Conservation (phyloP, 2,113 vertebrate genomes). For the Apodemus speciosus region DNA sequence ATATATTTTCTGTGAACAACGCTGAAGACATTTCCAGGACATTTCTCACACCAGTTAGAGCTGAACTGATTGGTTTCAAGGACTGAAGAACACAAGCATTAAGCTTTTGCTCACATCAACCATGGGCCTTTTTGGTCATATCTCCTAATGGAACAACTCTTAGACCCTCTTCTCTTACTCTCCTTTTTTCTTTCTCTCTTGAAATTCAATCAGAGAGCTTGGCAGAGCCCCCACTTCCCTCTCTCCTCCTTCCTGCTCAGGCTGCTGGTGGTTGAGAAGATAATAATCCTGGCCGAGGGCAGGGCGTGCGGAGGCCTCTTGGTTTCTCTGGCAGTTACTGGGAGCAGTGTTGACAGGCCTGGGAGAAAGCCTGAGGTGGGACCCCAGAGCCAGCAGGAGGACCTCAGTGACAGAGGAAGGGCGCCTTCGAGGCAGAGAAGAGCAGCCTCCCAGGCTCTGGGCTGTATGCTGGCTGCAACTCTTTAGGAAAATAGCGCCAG, state of each 20-base stretch:
- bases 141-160: slow-evolving; percentile 72
- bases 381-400: background rate
- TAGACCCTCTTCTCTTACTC: accelerated
- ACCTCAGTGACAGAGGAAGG: background rate
- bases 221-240: background rate
- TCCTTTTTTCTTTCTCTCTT: background rate
- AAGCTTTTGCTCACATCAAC: slow-evolving; percentile 79
- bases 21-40: slow-evolving; percentile 77
- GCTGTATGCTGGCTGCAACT: background rate
- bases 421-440: background rate
- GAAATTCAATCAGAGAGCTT: background rate
- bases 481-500: slow-evolving; percentile 37
- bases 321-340: slow-evolving; percentile 42
- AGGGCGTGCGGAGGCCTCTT: slow-evolving; percentile 20
- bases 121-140: slow-evolving; percentile 79
- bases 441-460: background rate
- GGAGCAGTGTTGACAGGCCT: slow-evolving; percentile 50
- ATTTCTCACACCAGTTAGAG: slow-evolving; percentile 76
- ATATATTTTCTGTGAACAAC: slow-evolving; percentile 81
- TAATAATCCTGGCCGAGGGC: background rate
- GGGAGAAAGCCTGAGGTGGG: slow-evolving; percentile 27
- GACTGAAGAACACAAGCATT: slow-evolving; percentile 82
- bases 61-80: slow-evolving; percentile 72
- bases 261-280: background rate
- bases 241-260: background rate